Percentiles rank a stretch among this genome's conserved stretches.
These are phyloP conservation scores for Patella caerulea DNA, from an alignment of 2,888 invertebrate genomes.

Conservation along the genomic window DNA sequence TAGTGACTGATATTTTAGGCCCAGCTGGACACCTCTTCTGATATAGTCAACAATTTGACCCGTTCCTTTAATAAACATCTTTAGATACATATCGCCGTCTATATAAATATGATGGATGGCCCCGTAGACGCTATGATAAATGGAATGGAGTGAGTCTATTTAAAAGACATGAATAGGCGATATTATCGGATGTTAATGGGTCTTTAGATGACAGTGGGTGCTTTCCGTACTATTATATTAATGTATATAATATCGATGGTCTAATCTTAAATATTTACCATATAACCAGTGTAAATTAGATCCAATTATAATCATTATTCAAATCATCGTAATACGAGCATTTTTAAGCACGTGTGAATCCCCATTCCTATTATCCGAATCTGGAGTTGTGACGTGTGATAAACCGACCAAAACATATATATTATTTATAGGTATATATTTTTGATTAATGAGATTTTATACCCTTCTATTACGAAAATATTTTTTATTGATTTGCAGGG, in stretches of 20 bases:
- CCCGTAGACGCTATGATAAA: conserved; percentile 1
- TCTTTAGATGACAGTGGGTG: not conserved
- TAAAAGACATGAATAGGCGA: conserved; percentile 2
- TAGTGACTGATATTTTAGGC: no score
- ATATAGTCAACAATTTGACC: no score
- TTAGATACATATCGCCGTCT: not conserved
- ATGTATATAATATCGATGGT: not conserved
- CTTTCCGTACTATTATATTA: conserved; percentile 1
- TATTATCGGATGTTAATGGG: not conserved
- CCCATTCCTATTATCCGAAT: not conserved
- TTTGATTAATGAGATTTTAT: no score
- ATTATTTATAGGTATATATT: no score
- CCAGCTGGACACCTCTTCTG: no score
- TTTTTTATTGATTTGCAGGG: no score
- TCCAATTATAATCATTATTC: conserved; percentile 2
- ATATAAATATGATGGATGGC: conserved; percentile 2
- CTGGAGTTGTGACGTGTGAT: no score
- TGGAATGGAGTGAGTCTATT: not conserved
- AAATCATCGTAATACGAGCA: not conserved
- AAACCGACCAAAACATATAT: no score
- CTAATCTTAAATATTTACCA: conserved; percentile 1
- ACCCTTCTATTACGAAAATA: no score
- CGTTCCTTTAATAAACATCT: not conserved
- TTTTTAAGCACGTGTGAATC: not conserved
- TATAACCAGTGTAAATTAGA: not conserved